Conservation (phyloP, 2,888 invertebrate species). For the Drosophila affinis region DNA sequence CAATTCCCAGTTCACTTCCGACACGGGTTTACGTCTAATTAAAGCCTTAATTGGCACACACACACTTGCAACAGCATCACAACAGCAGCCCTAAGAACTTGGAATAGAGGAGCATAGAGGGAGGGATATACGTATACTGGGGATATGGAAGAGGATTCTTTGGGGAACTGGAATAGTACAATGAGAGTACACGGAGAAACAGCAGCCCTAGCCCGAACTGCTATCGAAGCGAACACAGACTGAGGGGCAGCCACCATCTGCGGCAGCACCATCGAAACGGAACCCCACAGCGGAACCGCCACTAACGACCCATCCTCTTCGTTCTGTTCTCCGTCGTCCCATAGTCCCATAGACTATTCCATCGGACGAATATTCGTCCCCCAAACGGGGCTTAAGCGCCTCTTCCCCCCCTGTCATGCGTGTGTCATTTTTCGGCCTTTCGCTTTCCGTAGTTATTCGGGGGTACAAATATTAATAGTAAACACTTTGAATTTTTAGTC, state of each 20-base stretch:
- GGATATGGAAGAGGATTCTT: not conserved
- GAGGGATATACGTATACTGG: not conserved
- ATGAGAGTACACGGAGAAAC: not conserved
- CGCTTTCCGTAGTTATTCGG: not conserved
- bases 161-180: not conserved
- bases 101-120: not conserved
- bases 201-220: conserved; percentile 37
- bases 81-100: not conserved
- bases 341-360: not conserved
- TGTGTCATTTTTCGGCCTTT: conserved; percentile 15
- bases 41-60: conserved; percentile 43
- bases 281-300: conserved; percentile 10
- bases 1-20: conserved; percentile 47
- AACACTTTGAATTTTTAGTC: conserved; percentile 44
- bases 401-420: not conserved
- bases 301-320: not conserved
- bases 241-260: conserved; percentile 13
- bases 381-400: not conserved
- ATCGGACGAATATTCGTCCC: not conserved
- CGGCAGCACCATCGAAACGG: conserved; percentile 5
- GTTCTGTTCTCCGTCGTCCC: not conserved
- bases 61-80: conserved; percentile 3
- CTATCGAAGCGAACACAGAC: conserved; percentile 42
- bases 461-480: not conserved
- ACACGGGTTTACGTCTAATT: conserved; percentile 37